Conservation (phyloP, 2,797 vertebrate species). For the Gadopsis marmoratus region DNA sequence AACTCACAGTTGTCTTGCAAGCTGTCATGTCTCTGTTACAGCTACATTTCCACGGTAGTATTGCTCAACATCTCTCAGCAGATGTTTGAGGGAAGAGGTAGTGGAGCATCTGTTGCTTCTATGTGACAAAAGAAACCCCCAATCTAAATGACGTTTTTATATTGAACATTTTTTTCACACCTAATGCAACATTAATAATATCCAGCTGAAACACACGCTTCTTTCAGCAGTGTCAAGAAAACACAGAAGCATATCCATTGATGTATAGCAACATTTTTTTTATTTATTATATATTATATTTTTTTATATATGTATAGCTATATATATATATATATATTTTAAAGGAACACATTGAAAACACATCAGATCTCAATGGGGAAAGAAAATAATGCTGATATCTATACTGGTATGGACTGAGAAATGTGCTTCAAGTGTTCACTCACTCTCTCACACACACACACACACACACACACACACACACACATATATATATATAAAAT, state of each 20-base stretch:
- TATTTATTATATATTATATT: no score
- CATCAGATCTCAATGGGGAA: no score
- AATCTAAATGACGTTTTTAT: slow-evolving; percentile 26
- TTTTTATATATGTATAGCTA: no score
- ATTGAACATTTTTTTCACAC: background rate
- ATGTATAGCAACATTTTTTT: slow-evolving; percentile 28
- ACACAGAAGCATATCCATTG: slow-evolving; percentile 16
- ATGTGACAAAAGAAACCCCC: slow-evolving; percentile 13
- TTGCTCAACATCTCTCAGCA: slow-evolving; percentile 11
- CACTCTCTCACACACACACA: no score
- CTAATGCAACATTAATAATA: slow-evolving; percentile 25
- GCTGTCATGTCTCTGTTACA: slow-evolving; percentile 23
- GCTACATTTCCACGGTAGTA: background rate
- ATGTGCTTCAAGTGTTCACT: no score
- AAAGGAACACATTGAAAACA: no score
- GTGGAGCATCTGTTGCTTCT: slow-evolving; percentile 24
- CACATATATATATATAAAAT: no score
- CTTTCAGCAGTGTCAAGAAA: slow-evolving; percentile 30
- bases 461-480: no score
- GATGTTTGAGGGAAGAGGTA: slow-evolving; percentile 21
- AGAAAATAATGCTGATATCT: no score
- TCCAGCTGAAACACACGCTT: slow-evolving; percentile 19
- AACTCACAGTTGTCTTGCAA: slow-evolving; percentile 14
- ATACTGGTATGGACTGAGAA: no score
- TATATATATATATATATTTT: no score